Evolutionary conservation across 1,140 invertebrate genomes (phyloP).

Genomic region (Artemia franciscana): DNA sequence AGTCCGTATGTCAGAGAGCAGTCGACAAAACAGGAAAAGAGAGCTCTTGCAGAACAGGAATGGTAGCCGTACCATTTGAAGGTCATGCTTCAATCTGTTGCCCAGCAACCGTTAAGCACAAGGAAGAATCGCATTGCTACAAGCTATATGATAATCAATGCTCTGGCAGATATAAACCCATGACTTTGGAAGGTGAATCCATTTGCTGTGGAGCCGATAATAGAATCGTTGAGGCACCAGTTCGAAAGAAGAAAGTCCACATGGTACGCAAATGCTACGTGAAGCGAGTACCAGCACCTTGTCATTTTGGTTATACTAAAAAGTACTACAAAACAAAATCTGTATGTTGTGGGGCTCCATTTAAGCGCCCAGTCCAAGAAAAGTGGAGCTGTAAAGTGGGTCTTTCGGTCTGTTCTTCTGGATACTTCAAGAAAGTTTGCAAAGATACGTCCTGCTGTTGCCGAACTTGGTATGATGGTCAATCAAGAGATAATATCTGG

Average conservation of each 20-base stretch:
- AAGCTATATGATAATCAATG: not conserved
- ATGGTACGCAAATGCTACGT: not conserved
- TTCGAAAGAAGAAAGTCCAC: not conserved
- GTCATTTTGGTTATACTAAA: not conserved
- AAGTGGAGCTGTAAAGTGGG: not conserved
- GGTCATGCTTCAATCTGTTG: not conserved
- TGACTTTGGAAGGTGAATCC: not conserved
- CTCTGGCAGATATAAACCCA: not conserved
- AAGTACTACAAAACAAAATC: not conserved
- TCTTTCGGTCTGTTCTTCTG: not conserved
- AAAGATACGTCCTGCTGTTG: not conserved
- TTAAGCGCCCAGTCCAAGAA: too few relatives aligned
- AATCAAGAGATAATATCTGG: not conserved
- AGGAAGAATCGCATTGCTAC: not conserved
- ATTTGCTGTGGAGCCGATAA: not conserved
- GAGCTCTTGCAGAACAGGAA: not conserved
- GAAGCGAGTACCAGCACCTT: not conserved
- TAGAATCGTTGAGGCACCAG: not conserved
- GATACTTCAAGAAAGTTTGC: not conserved
- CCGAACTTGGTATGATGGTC: not conserved
- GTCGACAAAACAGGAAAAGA: too few relatives aligned
- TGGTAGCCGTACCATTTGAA: not conserved
- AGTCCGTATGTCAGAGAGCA: too few relatives aligned
- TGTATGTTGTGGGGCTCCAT: not conserved
- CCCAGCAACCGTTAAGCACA: not conserved